phyloP scores from a whole-genome alignment of 2,113 vertebrate species.

The Xiphophorus hellerii region DNA sequence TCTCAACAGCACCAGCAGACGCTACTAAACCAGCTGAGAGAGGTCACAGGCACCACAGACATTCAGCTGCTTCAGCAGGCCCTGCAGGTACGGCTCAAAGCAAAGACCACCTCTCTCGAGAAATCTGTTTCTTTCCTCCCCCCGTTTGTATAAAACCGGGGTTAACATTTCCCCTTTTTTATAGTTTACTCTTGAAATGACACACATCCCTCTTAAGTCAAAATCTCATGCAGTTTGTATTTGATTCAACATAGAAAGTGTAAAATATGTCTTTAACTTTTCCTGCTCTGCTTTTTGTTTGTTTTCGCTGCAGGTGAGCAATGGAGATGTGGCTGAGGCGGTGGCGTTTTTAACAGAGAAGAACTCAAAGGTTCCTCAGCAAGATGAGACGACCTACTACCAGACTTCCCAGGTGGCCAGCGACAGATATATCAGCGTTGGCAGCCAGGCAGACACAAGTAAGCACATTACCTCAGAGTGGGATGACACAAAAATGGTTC shows the following conservation, averaged over 20 bases:
- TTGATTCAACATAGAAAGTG: not conserved
- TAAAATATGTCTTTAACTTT: not conserved
- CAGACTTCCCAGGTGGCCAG: slow-evolving; percentile 92
- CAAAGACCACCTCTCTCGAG: not conserved
- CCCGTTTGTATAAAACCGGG: not conserved
- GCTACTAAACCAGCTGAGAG: slow-evolving; percentile 95
- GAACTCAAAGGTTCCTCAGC: slow-evolving; percentile 92
- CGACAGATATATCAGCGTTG: slow-evolving; percentile 97
- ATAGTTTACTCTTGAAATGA: not conserved
- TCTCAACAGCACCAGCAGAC: slow-evolving; percentile 92
- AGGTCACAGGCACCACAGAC: slow-evolving; percentile 97
- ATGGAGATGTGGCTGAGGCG: slow-evolving; percentile 94
- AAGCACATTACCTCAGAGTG: slow-evolving; percentile 60
- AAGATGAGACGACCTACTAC: slow-evolving; percentile 92
- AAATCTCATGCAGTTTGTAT: not conserved
- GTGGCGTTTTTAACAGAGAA: slow-evolving; percentile 95
- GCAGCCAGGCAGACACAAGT: slow-evolving; percentile 97
- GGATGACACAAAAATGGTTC: not conserved
- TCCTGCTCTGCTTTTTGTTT: not conserved
- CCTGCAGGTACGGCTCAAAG: slow-evolving; percentile 84
- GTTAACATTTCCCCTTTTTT: not conserved
- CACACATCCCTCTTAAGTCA: not conserved
- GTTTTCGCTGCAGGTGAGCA: slow-evolving; percentile 85
- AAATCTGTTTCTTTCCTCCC: not conserved
- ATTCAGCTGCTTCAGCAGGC: slow-evolving; percentile 95